A percentile compares a stretch with the other conserved stretches of the same genome.
These are phyloP conservation scores for Silurus aristotelis DNA, from an alignment of 2,797 vertebrate species.

Conservation along the genomic window DNA sequence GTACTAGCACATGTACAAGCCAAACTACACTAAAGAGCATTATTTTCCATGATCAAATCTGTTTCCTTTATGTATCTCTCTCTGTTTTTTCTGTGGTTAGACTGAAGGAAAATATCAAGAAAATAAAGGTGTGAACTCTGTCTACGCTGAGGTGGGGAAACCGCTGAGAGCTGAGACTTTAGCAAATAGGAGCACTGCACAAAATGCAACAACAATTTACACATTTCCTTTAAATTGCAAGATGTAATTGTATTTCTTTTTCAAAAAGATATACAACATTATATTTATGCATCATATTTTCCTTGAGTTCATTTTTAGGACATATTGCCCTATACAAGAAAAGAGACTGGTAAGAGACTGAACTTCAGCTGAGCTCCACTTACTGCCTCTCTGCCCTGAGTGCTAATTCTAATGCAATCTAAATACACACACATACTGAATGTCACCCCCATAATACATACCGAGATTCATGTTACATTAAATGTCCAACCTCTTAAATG, in stretches of 20 bases:
- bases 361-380: neutral
- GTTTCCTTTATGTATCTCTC: neutral
- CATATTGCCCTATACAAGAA: too few relatives aligned
- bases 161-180: neutral
- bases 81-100: neutral
- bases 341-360: neutral
- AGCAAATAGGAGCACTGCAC: neutral
- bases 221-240: constrained; percentile 21
- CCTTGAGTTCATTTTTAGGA: too few relatives aligned
- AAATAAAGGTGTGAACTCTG: neutral
- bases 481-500: neutral
- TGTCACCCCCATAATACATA: too few relatives aligned
- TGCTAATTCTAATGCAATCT: neutral
- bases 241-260: neutral
- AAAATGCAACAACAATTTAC: neutral
- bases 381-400: neutral
- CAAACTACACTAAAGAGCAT: neutral
- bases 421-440: neutral
- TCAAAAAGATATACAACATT: neutral
- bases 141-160: neutral
- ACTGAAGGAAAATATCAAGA: neutral
- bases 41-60: neutral
- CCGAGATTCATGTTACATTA: neutral
- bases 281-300: too few relatives aligned
- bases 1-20: neutral